A percentile compares a stretch with the other conserved stretches of the same genome.
phyloP scores from a whole-genome alignment of 23 tunicate species.

The Botrylloides violaceus region DNA sequence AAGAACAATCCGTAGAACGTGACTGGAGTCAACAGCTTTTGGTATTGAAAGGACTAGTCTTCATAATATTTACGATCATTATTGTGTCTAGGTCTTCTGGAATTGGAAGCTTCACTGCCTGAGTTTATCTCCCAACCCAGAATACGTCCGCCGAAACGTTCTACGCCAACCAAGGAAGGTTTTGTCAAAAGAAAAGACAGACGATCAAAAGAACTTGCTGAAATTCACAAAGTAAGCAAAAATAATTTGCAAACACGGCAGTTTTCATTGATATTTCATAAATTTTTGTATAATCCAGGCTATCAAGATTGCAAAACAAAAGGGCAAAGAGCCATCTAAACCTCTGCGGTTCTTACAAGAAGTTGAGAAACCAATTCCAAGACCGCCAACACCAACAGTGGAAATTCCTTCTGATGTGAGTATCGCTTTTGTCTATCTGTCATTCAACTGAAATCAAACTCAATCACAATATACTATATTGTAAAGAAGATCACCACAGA shows the following conservation, averaged over 20 bases:
- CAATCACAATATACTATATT: no score
- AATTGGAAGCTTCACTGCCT: constrained; percentile 76
- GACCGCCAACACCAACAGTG: constrained; percentile 91
- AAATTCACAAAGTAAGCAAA: constrained; percentile 48
- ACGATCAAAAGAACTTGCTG: constrained; percentile 52
- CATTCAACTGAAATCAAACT: no score
- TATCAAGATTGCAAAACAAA: constrained; percentile 59
- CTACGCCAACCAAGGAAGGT: constrained; percentile 32
- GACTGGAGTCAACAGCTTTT: no score
- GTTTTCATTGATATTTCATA: not conserved
- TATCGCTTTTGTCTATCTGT: not conserved
- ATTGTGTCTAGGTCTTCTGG: constrained; percentile 54
- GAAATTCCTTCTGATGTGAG: constrained; percentile 63
- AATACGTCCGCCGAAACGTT: constrained; percentile 48
- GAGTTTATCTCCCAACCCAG: constrained; percentile 73
- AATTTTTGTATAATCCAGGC: constrained; percentile 31
- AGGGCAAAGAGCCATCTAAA: constrained; percentile 57
- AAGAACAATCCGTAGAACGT: no score
- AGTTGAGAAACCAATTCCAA: constrained; percentile 73
- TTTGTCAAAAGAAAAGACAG: constrained; percentile 73
- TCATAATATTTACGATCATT: no score
- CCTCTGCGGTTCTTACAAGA: constrained; percentile 75
- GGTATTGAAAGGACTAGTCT: no score
- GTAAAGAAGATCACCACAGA: no score
- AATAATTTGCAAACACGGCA: no score